Evolutionary conservation across 2,888 invertebrate species (phyloP), one percentile per base, ranked within the genome.

Genomic region (Scotopteryx bipunctaria): DNA sequence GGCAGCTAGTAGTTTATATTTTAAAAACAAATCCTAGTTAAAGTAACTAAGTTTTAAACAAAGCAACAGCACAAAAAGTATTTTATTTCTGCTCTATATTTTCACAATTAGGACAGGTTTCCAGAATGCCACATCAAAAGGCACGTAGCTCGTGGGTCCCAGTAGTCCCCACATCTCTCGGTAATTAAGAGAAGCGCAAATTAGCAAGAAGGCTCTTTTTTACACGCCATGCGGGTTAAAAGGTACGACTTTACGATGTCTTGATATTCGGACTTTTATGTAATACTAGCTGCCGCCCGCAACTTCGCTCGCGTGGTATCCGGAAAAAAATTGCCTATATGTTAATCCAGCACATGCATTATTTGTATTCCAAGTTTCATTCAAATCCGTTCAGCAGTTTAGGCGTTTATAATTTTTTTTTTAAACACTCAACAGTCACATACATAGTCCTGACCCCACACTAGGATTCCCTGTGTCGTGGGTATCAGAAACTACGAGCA

Each of bases 181-280:
- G 71, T 84, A 84, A 83, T 85, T 83, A 84, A 79, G 75, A 72
- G 73, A 71, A 68, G 71, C 70, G 73, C 75, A 78, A 83, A 84
- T 83, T 80, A 83, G 78, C 76, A 77, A 77, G 77, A 77, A 67
- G 70, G 66, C 47, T 48, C 46, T 76, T 71, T 76, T 81, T 79
- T 78, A 49, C 44, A 53, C 61, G 63, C 61, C 67, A 76, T 78
- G 78, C 67, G 81, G 76, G 71, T 56, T 43, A 11, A 42, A 38
- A 55, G 37, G 46, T 48, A 13, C 9, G 15, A 25, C 35, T 44
- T 38, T 33, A 51, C 48, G 31, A 35, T 46, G 31, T 38, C 21
- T 42, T 41, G 8, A 23, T 45, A 16, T 15, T 13, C 3, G 37
- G 35, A 3, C 5, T 25, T 14, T 35, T 2, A 3, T 27, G 27